Conservation (phyloP, 2,888 invertebrate species). For the Lysandra coridon region DNA sequence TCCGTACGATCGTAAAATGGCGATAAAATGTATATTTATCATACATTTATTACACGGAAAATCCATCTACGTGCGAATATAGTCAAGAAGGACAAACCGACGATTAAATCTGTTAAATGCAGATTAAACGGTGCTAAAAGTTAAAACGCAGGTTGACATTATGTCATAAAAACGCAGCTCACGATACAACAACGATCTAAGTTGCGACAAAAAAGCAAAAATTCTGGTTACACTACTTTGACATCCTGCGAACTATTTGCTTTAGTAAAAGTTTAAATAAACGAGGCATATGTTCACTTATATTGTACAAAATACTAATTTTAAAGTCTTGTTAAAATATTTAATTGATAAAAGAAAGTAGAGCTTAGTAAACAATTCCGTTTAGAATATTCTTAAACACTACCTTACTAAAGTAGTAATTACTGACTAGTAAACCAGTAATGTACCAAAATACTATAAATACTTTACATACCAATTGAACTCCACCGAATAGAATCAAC, state of each 20-base stretch:
- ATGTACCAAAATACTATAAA: not conserved
- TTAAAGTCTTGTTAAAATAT: not conserved
- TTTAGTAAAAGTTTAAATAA: not conserved
- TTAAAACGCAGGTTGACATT: not conserved
- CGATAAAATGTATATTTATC: conserved; percentile 32
- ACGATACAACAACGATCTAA: not conserved
- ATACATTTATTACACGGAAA: conserved; percentile 29
- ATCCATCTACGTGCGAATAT: conserved; percentile 27
- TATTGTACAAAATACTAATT: not conserved
- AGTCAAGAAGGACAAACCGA: not conserved
- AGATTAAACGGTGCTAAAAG: not conserved
- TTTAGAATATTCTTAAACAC: no score
- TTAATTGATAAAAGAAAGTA: not conserved
- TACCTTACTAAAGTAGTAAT: no score
- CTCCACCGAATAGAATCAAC: conserved; percentile 46
- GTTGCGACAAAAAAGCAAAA: not conserved
- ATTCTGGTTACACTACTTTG: not conserved
- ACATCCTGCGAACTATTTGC: not conserved
- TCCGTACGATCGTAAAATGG: conserved; percentile 32
- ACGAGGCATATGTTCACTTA: not conserved
- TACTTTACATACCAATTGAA: not conserved
- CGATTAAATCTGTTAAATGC: conserved; percentile 42
- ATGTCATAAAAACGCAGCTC: not conserved
- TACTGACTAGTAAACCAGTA: not conserved
- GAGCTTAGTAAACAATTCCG: no score